A percentile compares a stretch with the other conserved stretches of the same genome.
phyloP scores from a whole-genome alignment of 2,888 invertebrate genomes.

The Polymixis flavicincta region DNA sequence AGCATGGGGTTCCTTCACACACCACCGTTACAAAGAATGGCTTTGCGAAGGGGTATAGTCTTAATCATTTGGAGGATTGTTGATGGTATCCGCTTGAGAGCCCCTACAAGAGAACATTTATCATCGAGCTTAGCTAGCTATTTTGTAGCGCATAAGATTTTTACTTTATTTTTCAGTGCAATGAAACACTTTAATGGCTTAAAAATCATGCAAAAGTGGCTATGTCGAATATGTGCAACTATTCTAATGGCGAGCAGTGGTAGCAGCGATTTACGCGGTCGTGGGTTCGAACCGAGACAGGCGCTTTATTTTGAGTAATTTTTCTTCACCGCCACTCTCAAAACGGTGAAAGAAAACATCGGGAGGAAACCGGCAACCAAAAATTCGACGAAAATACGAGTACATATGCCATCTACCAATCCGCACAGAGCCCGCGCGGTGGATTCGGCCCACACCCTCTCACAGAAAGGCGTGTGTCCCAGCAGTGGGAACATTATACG shows the following conservation, averaged over 20 bases:
- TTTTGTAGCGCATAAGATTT: not conserved
- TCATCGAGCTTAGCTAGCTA: not conserved
- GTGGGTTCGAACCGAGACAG: no score
- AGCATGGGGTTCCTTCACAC: slow-evolving; percentile 30
- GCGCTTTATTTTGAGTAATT: no score
- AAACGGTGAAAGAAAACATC: no score
- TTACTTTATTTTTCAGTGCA: not conserved
- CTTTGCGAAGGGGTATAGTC: slow-evolving; percentile 22
- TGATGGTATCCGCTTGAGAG: slow-evolving; percentile 16
- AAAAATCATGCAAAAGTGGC: not conserved
- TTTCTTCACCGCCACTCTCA: no score
- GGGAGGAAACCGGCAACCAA: no score
- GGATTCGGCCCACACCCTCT: no score
- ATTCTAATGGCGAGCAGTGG: not conserved
- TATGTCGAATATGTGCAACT: not conserved
- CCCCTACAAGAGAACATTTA: slow-evolving; percentile 1
- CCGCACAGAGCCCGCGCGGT: no score
- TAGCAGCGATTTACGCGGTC: no score
- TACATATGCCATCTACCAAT: no score
- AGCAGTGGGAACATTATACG: no score
- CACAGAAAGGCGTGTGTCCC: no score
- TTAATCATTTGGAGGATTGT: slow-evolving; percentile 20
- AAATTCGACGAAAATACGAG: no score
- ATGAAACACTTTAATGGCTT: not conserved
- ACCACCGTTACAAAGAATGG: slow-evolving; percentile 38